Conservation (phyloP, 2,797 vertebrate species). For the Epinephelus awoara region DNA sequence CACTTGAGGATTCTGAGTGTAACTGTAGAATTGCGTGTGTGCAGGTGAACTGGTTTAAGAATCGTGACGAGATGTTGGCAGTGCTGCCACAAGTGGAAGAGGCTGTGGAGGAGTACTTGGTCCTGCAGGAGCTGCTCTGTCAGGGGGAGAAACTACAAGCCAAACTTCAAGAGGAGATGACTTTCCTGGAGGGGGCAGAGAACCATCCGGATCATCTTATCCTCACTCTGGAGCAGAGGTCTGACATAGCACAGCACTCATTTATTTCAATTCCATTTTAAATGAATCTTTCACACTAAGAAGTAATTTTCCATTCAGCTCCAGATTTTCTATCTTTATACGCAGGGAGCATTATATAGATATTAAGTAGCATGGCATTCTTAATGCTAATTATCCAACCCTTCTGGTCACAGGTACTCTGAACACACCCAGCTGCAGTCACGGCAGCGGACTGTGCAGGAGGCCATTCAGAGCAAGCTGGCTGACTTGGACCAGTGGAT, state of each 20-base stretch:
- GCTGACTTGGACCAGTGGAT: conserved; percentile 98
- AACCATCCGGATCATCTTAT: conserved; percentile 91
- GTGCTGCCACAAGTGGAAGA: conserved; percentile 95
- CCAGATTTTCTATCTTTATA: not conserved
- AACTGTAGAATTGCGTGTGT: not conserved
- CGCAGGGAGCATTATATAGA: not conserved
- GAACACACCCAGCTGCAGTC: conserved; percentile 97
- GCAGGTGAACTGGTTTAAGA: conserved; percentile 99
- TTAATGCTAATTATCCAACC: not conserved
- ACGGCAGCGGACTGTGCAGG: conserved; percentile 94
- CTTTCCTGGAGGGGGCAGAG: conserved; percentile 95
- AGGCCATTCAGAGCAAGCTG: conserved; percentile 96
- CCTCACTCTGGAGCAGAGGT: conserved; percentile 94
- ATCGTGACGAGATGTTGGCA: conserved; percentile 95
- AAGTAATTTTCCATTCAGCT: no score
- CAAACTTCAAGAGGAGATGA: conserved; percentile 93
- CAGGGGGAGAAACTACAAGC: conserved; percentile 93
- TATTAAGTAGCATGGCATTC: not conserved
- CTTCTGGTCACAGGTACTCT: conserved; percentile 88
- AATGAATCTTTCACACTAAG: not conserved
- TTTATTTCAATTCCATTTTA: not conserved
- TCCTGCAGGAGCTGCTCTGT: conserved; percentile 92
- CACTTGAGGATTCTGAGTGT: not conserved
- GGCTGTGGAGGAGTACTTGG: conserved; percentile 93
- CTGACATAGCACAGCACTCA: not conserved